Base-by-base conservation (phyloP, 2,113 vertebrate genomes). In the Trochalopteron elliotii region DNA sequence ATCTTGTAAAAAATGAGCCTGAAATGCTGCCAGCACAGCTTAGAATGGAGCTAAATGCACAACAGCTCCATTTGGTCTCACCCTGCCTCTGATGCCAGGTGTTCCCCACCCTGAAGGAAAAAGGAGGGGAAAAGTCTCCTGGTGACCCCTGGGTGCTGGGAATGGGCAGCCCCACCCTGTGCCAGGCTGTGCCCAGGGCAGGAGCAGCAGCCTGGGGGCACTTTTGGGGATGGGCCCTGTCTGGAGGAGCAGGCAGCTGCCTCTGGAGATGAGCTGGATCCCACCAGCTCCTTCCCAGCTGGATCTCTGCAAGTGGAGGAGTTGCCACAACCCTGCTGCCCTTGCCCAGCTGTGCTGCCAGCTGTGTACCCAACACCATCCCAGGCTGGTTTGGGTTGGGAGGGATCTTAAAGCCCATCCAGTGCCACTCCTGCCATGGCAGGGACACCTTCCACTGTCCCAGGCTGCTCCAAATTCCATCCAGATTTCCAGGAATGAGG, bases 361-460 rank as follows among this genome's bases (percentile, higher is more conserved):
- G 61, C 60, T 56, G n/a, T 39, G 42, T 3, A 21, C 13, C n/a
- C 42, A 59, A 6, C 25, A 25, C 5, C 1, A 15, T 8, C 22
- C 27, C 53, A 52, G 11, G 2, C 24, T 24, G 40, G 8, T 9
- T 13, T 61, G 74, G 10, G 3, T 8, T 6, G 11, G 39, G 10
- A 69, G 6, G 39, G 27, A 37, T 2, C 19, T 27, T 3, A 52
- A 19, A 37, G 1, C 5, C 4, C 63, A 49, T 0, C 63, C 71
- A 49, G 39, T 22, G 15, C 14, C 69, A 45, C 9, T 18, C 22
- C 22, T 37, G 68, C 59, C 69, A 39, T 6, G 8, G 40, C 40
- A 74, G 69, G 40, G 15, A 47, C 59, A 55, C 40, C 59, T 84
- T 0, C 50, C 59, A n/a, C 50, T 27, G 4, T 22, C 22, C 23